Percentiles rank a stretch among this genome's conserved stretches.
phyloP scores from a whole-genome alignment of 2,888 invertebrate genomes.

The Andricus quercusramuli region DNA sequence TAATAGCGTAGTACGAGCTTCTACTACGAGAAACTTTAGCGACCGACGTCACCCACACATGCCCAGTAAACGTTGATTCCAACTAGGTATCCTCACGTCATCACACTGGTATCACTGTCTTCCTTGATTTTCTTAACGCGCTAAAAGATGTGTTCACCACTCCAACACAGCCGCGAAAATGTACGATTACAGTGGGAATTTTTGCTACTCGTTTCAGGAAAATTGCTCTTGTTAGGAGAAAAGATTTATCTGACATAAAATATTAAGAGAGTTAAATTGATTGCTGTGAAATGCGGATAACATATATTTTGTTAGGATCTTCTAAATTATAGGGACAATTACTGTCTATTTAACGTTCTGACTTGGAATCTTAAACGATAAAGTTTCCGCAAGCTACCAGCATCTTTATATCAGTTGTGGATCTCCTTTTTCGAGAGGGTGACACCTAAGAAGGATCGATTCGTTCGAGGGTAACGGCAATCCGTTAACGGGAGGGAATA shows the following conservation, averaged over 20 bases:
- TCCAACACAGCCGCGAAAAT: neutral
- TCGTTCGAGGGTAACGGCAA: conserved; percentile 68
- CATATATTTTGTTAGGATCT: neutral
- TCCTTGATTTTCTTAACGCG: conserved; percentile 4
- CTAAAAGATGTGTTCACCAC: neutral
- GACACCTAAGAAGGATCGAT: conserved; percentile 69
- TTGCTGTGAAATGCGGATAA: too few species aligned
- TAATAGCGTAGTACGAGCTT: conserved; percentile 49
- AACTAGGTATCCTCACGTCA: conserved; percentile 21
- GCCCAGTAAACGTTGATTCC: conserved; percentile 2
- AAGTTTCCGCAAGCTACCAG: neutral
- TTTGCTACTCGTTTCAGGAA: neutral
- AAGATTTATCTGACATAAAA: neutral
- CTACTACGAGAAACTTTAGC: conserved; percentile 28
- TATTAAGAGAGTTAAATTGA: neutral
- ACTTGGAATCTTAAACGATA: conserved; percentile 1
- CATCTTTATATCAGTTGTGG: conserved; percentile 12
- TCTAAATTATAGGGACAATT: neutral
- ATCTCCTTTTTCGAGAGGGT: conserved; percentile 11
- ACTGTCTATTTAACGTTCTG: neutral
- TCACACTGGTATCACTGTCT: conserved; percentile 22
- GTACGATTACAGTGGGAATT: neutral
- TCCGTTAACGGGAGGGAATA: conserved; percentile 72
- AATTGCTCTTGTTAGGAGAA: neutral
- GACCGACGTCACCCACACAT: neutral